Conservation (phyloP, 2,113 vertebrate genomes). For the Cavia porcellus region DNA sequence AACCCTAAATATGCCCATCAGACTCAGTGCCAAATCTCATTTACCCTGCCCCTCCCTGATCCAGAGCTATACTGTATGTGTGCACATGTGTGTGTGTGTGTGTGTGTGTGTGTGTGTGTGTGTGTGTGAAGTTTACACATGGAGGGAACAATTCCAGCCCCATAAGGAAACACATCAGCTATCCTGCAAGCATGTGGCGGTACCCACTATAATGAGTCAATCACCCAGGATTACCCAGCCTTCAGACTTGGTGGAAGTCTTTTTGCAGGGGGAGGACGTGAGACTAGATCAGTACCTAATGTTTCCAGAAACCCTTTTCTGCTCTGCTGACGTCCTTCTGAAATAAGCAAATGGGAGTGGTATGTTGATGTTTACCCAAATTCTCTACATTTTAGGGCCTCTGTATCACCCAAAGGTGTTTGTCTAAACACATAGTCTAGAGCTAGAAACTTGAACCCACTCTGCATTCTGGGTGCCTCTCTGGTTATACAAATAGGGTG, state of each 20-base stretch:
- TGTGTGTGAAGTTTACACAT: background rate
- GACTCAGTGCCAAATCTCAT: background rate
- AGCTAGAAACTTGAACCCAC: background rate
- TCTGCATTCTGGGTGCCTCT: background rate
- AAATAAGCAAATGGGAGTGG: background rate
- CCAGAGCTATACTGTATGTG: background rate
- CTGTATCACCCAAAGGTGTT: background rate
- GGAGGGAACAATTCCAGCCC: background rate
- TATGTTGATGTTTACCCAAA: background rate
- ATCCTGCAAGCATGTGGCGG: constrained; percentile 52
- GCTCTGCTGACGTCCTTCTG: background rate
- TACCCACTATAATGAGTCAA: background rate
- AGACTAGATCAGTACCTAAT: constrained; percentile 19
- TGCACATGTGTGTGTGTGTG: background rate
- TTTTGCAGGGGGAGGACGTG: background rate
- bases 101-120: background rate
- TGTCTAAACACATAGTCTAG: constrained; percentile 8
- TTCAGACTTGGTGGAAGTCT: background rate
- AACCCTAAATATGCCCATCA: constrained; percentile 34
- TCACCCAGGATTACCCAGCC: background rate
- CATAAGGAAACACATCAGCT: background rate
- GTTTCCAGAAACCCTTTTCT: constrained; percentile 42
- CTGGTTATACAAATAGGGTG: background rate
- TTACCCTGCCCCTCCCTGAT: background rate
- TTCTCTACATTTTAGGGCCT: background rate